These are phyloP conservation scores for Aricia agestis DNA, from an alignment of 1,140 invertebrate genomes.

Conservation along the genomic window DNA sequence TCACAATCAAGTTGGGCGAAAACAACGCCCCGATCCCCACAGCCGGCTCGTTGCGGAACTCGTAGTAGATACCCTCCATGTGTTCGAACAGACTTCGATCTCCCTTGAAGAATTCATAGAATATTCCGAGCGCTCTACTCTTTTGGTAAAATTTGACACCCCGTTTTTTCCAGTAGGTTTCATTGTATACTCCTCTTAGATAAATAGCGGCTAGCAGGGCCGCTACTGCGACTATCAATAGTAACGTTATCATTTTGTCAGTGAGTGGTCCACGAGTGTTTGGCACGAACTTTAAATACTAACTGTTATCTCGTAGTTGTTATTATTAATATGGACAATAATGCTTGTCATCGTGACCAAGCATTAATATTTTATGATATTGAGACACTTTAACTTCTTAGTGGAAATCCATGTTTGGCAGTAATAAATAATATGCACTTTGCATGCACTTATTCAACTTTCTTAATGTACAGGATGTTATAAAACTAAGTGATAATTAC, in stretches of 20 bases:
- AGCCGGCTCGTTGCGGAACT: constrained; percentile 27
- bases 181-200: constrained; percentile 14
- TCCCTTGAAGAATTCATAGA: constrained; percentile 16
- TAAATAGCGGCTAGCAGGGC: neutral
- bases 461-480: no score
- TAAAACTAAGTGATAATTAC: no score
- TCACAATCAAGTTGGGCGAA: constrained; percentile 60
- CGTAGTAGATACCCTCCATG: constrained; percentile 29
- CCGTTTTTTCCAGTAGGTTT: constrained; percentile 24
- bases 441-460: no score
- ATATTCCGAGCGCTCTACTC: constrained; percentile 10
- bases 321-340: no score
- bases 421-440: no score
- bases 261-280: neutral
- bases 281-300: neutral
- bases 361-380: no score
- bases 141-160: constrained; percentile 15
- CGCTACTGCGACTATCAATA: neutral
- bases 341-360: no score
- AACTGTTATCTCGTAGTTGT: no score
- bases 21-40: constrained; percentile 52
- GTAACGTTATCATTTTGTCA: neutral
- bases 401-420: no score
- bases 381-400: no score
- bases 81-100: constrained; percentile 29